Evolutionary conservation across 2,113 vertebrate species (phyloP).

Genomic region (Anolis carolinensis): DNA sequence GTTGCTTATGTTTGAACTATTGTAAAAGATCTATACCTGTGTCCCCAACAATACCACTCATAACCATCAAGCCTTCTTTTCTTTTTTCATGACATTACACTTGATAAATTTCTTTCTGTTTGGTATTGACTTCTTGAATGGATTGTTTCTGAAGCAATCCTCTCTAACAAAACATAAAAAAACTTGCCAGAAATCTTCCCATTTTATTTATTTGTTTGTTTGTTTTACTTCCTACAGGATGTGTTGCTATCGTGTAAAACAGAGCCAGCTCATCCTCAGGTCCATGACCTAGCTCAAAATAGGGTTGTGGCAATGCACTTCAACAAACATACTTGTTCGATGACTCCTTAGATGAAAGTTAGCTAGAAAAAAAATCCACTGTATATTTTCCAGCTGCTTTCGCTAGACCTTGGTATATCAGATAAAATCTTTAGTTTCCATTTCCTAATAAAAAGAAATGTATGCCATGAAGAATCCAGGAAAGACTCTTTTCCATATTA

Average conservation of each 20-base stretch:
- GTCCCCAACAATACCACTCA: not conserved
- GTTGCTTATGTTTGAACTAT: not conserved
- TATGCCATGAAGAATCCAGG: too few species aligned
- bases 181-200: not conserved
- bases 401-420: not conserved
- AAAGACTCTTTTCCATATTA: not conserved
- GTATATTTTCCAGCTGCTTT: not conserved
- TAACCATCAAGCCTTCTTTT: not conserved
- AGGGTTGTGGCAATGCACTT: not conserved
- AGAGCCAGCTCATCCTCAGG: not conserved
- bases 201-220: not conserved
- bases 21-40: not conserved
- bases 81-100: not conserved
- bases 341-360: not conserved
- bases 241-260: not conserved
- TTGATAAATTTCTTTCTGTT: not conserved
- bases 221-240: not conserved
- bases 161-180: not conserved
- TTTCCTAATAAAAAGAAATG: not conserved
- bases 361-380: not conserved
- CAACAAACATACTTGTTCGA: not conserved
- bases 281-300: not conserved
- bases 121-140: not conserved
- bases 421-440: not conserved
- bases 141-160: not conserved